These are phyloP conservation scores for Mellilla xanthometata DNA, from an alignment of 2,888 invertebrate species.

Conservation along the genomic window DNA sequence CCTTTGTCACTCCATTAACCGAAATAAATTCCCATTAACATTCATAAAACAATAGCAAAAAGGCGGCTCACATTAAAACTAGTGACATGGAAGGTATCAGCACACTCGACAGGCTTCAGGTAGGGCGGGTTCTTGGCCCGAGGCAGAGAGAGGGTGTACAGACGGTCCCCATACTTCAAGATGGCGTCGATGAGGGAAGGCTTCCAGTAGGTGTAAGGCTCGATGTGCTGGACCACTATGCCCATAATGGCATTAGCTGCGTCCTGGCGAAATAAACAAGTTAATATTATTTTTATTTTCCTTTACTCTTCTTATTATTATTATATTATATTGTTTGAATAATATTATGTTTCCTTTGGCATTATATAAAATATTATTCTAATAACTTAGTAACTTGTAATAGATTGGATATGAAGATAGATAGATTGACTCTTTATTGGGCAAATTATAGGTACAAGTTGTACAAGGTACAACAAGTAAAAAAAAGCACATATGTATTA, in stretches of 20 bases:
- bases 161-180: constrained; percentile 84
- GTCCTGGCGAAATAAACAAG: constrained; percentile 65
- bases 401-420: too few species aligned
- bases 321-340: too few species aligned
- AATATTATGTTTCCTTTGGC: too few species aligned
- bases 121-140: constrained; percentile 46
- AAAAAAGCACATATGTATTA: too few species aligned
- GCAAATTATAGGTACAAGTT: too few species aligned
- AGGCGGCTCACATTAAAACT: constrained; percentile 60
- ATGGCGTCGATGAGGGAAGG: constrained; percentile 81
- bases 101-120: constrained; percentile 44
- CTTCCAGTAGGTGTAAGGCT: constrained; percentile 82
- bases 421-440: too few species aligned
- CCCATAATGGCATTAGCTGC: constrained; percentile 82
- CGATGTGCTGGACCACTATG: constrained; percentile 81
- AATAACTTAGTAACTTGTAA: too few species aligned
- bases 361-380: too few species aligned
- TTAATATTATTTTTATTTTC: too few species aligned
- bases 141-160: constrained; percentile 76
- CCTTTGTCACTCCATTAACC: constrained; percentile 25
- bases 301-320: too few species aligned
- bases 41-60: too few species aligned
- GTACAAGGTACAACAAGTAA: too few species aligned
- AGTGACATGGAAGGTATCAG: constrained; percentile 59
- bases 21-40: neutral